Base-by-base conservation (phyloP, 2,888 invertebrate species). In the Eustalomyia histrio region DNA sequence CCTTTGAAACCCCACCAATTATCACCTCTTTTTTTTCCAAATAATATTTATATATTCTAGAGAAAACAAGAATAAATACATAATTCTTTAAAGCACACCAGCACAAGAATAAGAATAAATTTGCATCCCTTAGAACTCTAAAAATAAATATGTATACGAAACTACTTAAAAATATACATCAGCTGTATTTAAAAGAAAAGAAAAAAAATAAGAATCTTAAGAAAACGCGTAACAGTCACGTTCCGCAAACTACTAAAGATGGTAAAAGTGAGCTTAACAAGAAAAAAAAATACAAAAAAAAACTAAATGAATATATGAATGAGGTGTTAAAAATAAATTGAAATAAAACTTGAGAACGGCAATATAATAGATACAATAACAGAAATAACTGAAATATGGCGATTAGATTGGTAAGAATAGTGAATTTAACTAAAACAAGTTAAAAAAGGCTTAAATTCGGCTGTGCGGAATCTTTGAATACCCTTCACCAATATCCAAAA, bases 171-270 rank as follows among this genome's bases (percentile, higher is more conserved):
- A 58, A 16, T 12, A 21, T 33, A 52, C 75, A 33, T 63, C 43
- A 52, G 29, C 24, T 47, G 43, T 47, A n/a, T 47, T 47, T 47
- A n/a, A n/a, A 21, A 47, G 43, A 21, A 43, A 6, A 21, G 39
- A 53, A 52, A 9, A 39, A 53, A 53, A 35, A 10, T 61, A 24
- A 35, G 16, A 33, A 47, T 8, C 43, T 29, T 14, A 24, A 43
- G 53, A 76, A 76, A 80, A 76, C 63, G 76, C 76, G 35, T 76
- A 73, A 80, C 76, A 80, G 80, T 80, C 80, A 80, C 80, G 80
- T 80, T 80, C 35, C 47, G 58, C 29, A 63, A 72, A 72, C 76
- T 68, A 35, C 43, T 58, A 68, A 80, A 76, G 58, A 80, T 55
- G 61, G 8, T 17, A 43, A 43, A 63, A 65, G 14, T 47, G 43